A percentile compares a stretch with the other conserved stretches of the same genome.
These are phyloP conservation scores for Premnoplex brunnescens DNA, from an alignment of 2,797 vertebrate genomes.

Conservation along the genomic window DNA sequence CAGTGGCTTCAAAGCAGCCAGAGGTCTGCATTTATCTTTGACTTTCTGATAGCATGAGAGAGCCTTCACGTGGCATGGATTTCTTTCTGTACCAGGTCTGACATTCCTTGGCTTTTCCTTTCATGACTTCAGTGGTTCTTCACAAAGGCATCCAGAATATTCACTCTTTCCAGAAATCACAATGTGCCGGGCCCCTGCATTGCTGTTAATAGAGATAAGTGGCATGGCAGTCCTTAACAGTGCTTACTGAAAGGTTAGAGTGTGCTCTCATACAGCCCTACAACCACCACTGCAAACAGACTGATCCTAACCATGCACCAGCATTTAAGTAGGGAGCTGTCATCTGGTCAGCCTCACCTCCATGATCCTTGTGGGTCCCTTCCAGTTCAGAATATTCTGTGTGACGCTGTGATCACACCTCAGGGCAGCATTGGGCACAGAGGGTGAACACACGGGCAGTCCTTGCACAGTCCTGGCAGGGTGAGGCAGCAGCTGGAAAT, in stretches of 20 bases:
- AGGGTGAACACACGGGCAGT: neutral
- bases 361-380: neutral
- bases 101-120: neutral
- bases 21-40: neutral
- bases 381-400: neutral
- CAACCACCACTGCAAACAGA: neutral
- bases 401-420: neutral
- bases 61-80: neutral
- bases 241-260: neutral
- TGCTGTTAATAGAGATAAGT: neutral
- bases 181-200: neutral
- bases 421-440: neutral
- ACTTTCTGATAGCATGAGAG: neutral
- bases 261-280: neutral
- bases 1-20: neutral
- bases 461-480: neutral
- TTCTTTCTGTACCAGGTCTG: neutral
- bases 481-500: conserved; percentile 4
- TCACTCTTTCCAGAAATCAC: neutral
- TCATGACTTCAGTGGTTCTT: neutral
- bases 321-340: neutral
- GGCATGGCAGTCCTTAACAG: neutral
- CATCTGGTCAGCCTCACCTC: conserved; percentile 11
- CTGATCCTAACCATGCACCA: neutral
- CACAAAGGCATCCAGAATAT: neutral